A percentile compares a stretch with the other conserved stretches of the same genome.
Conservation (phyloP, 1,140 invertebrate genomes). For the Ericerus pela region DNA sequence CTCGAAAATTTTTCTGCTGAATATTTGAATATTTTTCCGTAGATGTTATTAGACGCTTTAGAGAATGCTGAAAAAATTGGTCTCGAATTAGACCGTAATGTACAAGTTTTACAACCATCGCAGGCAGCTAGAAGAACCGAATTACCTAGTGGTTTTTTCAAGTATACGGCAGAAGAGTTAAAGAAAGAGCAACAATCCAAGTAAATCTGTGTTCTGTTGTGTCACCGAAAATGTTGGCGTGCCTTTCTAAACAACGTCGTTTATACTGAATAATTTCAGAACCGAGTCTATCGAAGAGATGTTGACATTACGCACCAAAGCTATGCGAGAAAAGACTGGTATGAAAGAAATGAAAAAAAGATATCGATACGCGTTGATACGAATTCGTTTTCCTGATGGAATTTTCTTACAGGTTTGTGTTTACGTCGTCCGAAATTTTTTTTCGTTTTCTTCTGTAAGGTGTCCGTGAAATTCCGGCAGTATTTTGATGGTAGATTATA, state of each 20-base stretch:
- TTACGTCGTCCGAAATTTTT: conserved; percentile 3
- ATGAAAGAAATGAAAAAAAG: conserved; percentile 49
- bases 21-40: conserved; percentile 5
- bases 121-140: conserved; percentile 48
- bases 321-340: conserved; percentile 80
- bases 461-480: too few species aligned
- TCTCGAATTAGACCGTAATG: conserved; percentile 66
- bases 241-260: conserved; percentile 11
- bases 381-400: conserved; percentile 76
- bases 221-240: background rate
- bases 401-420: conserved; percentile 54
- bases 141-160: conserved; percentile 70
- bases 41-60: conserved; percentile 57
- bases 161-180: conserved; percentile 59
- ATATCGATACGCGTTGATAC: conserved; percentile 70
- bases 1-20: conserved; percentile 24
- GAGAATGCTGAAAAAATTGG: conserved; percentile 61
- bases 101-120: conserved; percentile 67
- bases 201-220: conserved; percentile 30
- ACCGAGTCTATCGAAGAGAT: conserved; percentile 61
- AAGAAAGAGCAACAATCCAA: conserved; percentile 64
- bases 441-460: background rate
- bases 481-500: too few species aligned
- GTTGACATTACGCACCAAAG: conserved; percentile 74
- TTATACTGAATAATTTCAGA: conserved; percentile 33